phyloP scores from a whole-genome alignment of 35 echinoderm and acorn worm species.

The Holothuria glaberrima region DNA sequence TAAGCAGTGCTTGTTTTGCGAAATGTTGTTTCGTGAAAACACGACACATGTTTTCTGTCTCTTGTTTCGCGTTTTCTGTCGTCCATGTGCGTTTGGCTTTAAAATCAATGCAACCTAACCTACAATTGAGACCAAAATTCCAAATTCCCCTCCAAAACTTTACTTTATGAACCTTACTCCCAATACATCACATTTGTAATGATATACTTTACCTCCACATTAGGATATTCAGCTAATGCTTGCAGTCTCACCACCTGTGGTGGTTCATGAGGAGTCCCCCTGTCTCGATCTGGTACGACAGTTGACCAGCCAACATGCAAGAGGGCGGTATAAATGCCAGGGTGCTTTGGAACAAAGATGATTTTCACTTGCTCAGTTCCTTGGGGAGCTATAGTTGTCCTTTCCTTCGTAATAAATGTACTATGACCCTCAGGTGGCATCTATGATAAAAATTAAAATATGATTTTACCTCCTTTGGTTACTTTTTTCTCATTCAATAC shows the following conservation, averaged over 20 bases:
- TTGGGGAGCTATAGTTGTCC: slow-evolving; percentile 73
- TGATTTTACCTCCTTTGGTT: background rate
- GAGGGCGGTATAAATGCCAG: slow-evolving; percentile 77
- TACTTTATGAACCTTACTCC: too few species aligned
- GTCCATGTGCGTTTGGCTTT: too few species aligned
- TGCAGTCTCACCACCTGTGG: slow-evolving; percentile 71
- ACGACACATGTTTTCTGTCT: too few species aligned
- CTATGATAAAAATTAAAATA: background rate
- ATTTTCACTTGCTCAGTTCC: slow-evolving; percentile 81
- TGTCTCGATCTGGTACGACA: slow-evolving; percentile 78
- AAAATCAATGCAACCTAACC: too few species aligned
- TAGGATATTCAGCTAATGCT: slow-evolving; percentile 81
- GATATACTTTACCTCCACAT: slow-evolving; percentile 71
- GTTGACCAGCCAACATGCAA: slow-evolving; percentile 74
- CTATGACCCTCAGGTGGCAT: slow-evolving; percentile 33
- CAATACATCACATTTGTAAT: background rate
- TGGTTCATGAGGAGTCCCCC: background rate
- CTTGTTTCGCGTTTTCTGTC: too few species aligned
- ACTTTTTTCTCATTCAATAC: too few species aligned
- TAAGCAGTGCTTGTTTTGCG: too few species aligned
- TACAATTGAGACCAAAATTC: too few species aligned
- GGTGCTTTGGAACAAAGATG: slow-evolving; percentile 86
- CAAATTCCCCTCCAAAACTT: too few species aligned
- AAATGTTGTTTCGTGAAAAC: too few species aligned
- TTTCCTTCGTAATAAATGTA: slow-evolving; percentile 69